These are phyloP conservation scores for Cantharis rustica DNA, from an alignment of 2,888 invertebrate species.

Conservation along the genomic window DNA sequence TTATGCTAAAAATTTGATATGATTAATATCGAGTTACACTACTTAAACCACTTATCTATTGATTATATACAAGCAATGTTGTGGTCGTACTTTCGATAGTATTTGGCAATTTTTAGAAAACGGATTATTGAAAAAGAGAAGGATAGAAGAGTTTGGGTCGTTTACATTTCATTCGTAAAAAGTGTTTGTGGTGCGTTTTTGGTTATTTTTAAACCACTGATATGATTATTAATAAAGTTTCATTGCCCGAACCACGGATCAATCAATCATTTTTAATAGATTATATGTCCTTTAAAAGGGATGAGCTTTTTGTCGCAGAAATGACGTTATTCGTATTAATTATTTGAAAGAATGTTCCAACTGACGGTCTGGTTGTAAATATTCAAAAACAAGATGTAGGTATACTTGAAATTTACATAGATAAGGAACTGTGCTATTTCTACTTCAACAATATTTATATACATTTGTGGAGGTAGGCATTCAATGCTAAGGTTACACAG, in stretches of 20 bases:
- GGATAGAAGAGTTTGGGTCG: not conserved
- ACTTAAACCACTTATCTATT: too few relatives aligned
- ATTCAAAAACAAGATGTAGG: slow-evolving; percentile 26
- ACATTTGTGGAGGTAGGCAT: slow-evolving; percentile 23
- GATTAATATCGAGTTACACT: too few relatives aligned
- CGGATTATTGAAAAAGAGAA: not conserved
- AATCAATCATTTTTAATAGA: not conserved
- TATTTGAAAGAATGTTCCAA: not conserved
- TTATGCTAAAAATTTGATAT: too few relatives aligned
- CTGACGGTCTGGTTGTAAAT: slow-evolving; percentile 26
- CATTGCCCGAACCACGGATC: not conserved
- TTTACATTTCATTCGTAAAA: not conserved
- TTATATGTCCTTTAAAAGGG: not conserved
- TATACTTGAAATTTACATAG: slow-evolving; percentile 27
- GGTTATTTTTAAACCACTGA: not conserved
- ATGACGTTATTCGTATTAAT: not conserved
- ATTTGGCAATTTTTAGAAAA: too few relatives aligned
- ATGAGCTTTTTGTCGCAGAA: not conserved
- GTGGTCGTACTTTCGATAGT: too few relatives aligned
- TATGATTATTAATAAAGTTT: not conserved
- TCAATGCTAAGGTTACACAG: slow-evolving; percentile 12
- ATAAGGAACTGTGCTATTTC: slow-evolving; percentile 25
- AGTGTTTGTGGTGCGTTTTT: not conserved
- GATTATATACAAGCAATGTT: too few relatives aligned
- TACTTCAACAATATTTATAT: slow-evolving; percentile 23